These are phyloP conservation scores for Tupiocoris notatus DNA, from an alignment of 2,888 invertebrate genomes.

Conservation along the genomic window DNA sequence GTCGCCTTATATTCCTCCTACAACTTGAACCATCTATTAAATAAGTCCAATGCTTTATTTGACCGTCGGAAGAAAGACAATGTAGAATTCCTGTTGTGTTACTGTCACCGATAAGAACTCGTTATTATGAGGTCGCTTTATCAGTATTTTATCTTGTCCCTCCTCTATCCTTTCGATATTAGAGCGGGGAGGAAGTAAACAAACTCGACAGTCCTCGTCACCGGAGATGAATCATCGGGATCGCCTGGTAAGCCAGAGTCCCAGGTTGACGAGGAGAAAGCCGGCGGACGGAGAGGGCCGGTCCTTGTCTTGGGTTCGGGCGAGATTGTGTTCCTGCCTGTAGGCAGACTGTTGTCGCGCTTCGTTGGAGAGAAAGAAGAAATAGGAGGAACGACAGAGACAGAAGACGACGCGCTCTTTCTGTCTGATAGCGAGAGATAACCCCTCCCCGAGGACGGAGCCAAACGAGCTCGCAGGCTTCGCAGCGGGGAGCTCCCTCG, in stretches of 20 bases:
- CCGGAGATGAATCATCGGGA: not conserved
- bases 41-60: too few relatives aligned
- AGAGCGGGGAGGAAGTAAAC: not conserved
- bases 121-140: not conserved
- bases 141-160: not conserved
- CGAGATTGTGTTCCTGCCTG: not conserved
- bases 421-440: not conserved
- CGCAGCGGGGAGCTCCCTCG: not conserved
- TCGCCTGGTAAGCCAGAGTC: too few relatives aligned
- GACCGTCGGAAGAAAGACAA: too few relatives aligned
- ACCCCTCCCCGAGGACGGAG: not conserved
- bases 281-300: not conserved
- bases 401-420: not conserved
- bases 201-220: not conserved
- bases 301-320: not conserved
- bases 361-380: not conserved
- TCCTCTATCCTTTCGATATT: not conserved
- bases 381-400: not conserved
- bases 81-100: not conserved
- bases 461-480: not conserved
- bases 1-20: too few relatives aligned
- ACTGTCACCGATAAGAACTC: not conserved
- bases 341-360: not conserved
- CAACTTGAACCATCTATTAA: too few relatives aligned
- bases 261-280: not conserved